phyloP scores from a whole-genome alignment of 2,113 vertebrate species.

The Otus sunia region DNA sequence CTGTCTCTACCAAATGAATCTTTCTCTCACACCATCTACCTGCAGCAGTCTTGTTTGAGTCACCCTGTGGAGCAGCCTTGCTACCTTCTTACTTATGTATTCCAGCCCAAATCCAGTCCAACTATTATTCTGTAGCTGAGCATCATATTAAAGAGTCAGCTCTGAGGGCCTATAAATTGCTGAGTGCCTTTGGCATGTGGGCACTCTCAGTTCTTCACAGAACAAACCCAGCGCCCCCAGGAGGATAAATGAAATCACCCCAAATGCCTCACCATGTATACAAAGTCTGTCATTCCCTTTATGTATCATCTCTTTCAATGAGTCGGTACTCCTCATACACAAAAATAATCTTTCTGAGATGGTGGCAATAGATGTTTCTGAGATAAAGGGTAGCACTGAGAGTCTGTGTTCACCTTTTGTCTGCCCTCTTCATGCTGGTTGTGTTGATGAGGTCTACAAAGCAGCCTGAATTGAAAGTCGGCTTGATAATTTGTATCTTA shows the following conservation, averaged over 20 bases:
- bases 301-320: background rate
- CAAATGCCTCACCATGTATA: background rate
- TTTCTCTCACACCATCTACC: background rate
- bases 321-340: background rate
- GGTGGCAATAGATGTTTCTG: constrained; percentile 2
- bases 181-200: background rate
- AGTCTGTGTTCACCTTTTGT: constrained; percentile 37
- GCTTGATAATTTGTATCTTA: constrained; percentile 45
- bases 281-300: background rate
- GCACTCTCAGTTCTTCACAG: background rate
- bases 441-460: constrained; percentile 37
- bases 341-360: constrained; percentile 46
- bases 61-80: background rate
- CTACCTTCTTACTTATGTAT: background rate
- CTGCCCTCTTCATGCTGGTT: background rate
- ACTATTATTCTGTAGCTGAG: background rate
- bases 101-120: background rate
- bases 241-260: constrained; percentile 4
- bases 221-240: background rate
- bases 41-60: background rate
- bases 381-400: constrained; percentile 16
- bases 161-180: background rate
- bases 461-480: background rate
- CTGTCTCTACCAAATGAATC: background rate
- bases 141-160: background rate